A percentile compares a stretch with the other conserved stretches of the same genome.
These are phyloP conservation scores for Noctua pronuba DNA, from an alignment of 2,888 invertebrate species.

Conservation along the genomic window DNA sequence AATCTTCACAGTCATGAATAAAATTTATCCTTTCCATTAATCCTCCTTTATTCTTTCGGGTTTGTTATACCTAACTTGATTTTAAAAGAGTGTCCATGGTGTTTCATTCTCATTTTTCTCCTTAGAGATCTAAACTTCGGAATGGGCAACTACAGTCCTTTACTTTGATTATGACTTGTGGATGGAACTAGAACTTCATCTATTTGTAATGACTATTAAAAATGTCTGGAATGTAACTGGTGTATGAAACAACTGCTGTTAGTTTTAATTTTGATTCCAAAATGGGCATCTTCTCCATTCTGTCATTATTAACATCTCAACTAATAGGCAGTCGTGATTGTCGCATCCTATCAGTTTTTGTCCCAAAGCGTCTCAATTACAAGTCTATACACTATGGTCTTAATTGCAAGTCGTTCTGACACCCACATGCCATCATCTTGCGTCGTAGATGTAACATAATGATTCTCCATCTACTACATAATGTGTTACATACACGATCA, in stretches of 20 bases:
- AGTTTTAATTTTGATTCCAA: background rate
- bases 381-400: conserved; percentile 25
- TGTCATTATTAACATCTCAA: conserved; percentile 8
- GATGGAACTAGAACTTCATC: background rate
- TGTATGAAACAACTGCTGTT: background rate
- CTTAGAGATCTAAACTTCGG: background rate
- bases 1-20: background rate
- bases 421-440: conserved; percentile 40
- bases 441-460: conserved; percentile 32
- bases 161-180: background rate
- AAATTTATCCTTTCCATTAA: background rate
- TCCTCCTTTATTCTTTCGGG: background rate
- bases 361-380: conserved; percentile 41
- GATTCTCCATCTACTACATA: conserved; percentile 39
- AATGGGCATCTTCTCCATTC: background rate
- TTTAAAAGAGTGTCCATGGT: background rate
- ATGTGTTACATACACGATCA: conserved; percentile 31
- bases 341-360: conserved; percentile 42
- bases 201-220: background rate
- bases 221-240: background rate
- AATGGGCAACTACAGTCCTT: background rate
- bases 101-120: background rate
- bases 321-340: conserved; percentile 11
- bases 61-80: background rate
- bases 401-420: conserved; percentile 39